These are phyloP conservation scores for Lasaia peninsularis DNA, from an alignment of 1,140 invertebrate species.

Conservation along the genomic window DNA sequence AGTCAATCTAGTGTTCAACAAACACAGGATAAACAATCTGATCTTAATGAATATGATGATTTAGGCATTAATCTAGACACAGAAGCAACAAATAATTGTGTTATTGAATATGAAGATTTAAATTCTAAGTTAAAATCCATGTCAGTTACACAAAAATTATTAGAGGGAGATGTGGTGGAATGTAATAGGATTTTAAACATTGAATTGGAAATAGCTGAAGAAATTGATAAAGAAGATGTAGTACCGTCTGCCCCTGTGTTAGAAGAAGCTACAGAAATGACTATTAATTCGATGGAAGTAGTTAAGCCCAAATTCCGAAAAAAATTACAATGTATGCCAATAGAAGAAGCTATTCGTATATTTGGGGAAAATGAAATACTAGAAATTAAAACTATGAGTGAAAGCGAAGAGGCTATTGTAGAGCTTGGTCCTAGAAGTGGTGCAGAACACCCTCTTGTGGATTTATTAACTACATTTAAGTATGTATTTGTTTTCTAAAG, in stretches of 20 bases:
- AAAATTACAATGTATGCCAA: constrained; percentile 44
- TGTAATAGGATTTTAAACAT: constrained; percentile 14
- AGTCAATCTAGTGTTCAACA: too few relatives aligned
- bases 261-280: constrained; percentile 27
- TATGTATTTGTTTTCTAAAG: constrained; percentile 16
- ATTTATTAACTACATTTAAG: constrained; percentile 59
- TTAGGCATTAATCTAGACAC: background rate
- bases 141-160: background rate
- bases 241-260: constrained; percentile 55
- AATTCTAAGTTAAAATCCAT: constrained; percentile 2
- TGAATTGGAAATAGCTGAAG: constrained; percentile 18
- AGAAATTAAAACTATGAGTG: constrained; percentile 50
- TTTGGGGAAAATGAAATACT: constrained; percentile 54
- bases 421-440: constrained; percentile 48
- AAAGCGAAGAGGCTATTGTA: constrained; percentile 53
- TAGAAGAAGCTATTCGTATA: constrained; percentile 50
- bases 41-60: too few relatives aligned
- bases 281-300: background rate
- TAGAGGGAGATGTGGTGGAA: background rate
- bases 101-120: constrained; percentile 8
- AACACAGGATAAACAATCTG: too few relatives aligned
- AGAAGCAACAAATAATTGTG: background rate
- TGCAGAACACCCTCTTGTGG: constrained; percentile 60
- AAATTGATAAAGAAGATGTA: constrained; percentile 7
- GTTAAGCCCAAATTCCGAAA: constrained; percentile 17